A percentile compares a stretch with the other conserved stretches of the same genome.
These are phyloP conservation scores for Pelosia muscerda DNA, from an alignment of 2,888 invertebrate species.

Conservation along the genomic window DNA sequence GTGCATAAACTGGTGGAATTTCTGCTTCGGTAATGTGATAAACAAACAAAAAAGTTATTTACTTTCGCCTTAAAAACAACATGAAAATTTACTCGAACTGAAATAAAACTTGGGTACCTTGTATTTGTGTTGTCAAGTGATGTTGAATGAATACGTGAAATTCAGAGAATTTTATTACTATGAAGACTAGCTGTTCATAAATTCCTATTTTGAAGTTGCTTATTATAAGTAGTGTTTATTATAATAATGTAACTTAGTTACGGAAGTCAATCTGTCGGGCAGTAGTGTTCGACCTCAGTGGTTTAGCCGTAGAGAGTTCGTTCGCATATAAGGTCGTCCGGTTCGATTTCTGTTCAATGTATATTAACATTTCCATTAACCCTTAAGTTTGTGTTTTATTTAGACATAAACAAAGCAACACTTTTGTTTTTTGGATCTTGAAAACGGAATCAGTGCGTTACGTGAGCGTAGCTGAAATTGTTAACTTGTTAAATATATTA, in stretches of 20 bases:
- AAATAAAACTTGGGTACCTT: conserved; percentile 50
- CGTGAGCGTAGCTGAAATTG: too few relatives aligned
- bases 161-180: not conserved
- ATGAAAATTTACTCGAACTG: conserved; percentile 50
- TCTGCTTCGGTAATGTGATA: conserved; percentile 53
- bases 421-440: too few relatives aligned
- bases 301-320: not conserved
- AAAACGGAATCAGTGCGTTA: too few relatives aligned
- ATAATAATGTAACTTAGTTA: too few relatives aligned
- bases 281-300: too few relatives aligned
- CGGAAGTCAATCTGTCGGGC: too few relatives aligned
- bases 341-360: too few relatives aligned
- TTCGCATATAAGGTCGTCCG: not conserved
- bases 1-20: conserved; percentile 50
- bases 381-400: too few relatives aligned
- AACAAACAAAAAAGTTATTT: conserved; percentile 62
- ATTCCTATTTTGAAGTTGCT: not conserved
- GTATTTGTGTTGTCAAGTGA: conserved; percentile 49
- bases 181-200: not conserved
- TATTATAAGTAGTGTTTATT: not conserved
- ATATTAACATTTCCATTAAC: too few relatives aligned
- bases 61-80: conserved; percentile 60
- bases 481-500: too few relatives aligned
- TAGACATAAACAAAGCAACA: too few relatives aligned
- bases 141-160: conserved; percentile 21